These are phyloP conservation scores for Drosophila ercepeae DNA, from an alignment of 1,140 invertebrate genomes.

Conservation along the genomic window DNA sequence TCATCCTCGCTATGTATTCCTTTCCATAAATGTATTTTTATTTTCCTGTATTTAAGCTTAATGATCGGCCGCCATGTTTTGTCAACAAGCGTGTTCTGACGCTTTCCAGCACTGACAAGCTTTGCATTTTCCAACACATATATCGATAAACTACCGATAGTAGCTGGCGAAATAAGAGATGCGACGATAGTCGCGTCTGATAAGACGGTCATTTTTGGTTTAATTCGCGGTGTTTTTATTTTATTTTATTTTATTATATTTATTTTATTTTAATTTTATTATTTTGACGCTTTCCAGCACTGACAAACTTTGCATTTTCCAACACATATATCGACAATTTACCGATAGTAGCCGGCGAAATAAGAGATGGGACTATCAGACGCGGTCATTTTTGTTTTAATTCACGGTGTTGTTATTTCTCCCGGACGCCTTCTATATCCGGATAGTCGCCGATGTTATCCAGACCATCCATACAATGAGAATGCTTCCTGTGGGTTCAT, in stretches of 20 bases:
- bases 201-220: background rate
- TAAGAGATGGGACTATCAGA: background rate
- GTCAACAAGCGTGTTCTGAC: too few species aligned
- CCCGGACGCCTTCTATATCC: background rate
- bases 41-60: too few species aligned
- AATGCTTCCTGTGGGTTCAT: slow-evolving; percentile 18
- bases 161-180: background rate
- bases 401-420: slow-evolving; percentile 54
- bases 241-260: too few species aligned
- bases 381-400: background rate
- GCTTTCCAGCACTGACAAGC: too few species aligned
- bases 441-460: slow-evolving; percentile 84
- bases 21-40: too few species aligned
- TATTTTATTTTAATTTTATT: too few species aligned
- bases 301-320: too few species aligned
- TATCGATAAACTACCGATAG: background rate
- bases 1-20: too few species aligned
- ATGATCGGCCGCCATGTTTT: too few species aligned
- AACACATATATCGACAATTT: background rate
- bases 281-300: too few species aligned
- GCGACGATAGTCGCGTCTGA: background rate
- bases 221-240: slow-evolving; percentile 56
- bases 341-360: background rate
- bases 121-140: too few species aligned
- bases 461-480: slow-evolving; percentile 87